A percentile compares a stretch with the other conserved stretches of the same genome.
These are phyloP conservation scores for Cataglyphis altisquamis DNA, from an alignment of 2,888 invertebrate genomes.

Conservation along the genomic window DNA sequence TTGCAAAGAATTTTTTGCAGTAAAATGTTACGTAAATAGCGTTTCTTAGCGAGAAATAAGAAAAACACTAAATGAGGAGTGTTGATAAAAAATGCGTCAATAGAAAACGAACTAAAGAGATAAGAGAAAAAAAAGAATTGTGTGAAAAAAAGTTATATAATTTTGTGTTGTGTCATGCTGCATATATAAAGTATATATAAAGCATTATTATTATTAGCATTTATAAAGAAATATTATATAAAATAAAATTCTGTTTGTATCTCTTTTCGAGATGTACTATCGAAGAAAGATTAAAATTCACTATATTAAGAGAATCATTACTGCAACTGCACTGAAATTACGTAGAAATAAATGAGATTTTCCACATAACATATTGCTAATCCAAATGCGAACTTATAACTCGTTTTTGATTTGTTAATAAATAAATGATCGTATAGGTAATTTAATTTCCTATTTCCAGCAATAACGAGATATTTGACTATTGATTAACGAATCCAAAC, in stretches of 20 bases:
- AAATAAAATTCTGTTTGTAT: neutral
- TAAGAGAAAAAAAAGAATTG: neutral
- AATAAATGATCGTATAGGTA: conserved; percentile 25
- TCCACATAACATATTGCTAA: conserved; percentile 2
- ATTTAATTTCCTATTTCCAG: conserved; percentile 32
- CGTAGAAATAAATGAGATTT: neutral
- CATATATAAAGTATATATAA: neutral
- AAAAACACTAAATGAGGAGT: neutral
- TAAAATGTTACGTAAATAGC: neutral
- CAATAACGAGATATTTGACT: conserved; percentile 40
- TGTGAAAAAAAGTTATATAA: neutral
- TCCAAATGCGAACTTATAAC: conserved; percentile 26
- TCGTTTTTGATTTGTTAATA: conserved; percentile 40
- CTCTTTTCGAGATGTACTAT: neutral
- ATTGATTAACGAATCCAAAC: conserved; percentile 35
- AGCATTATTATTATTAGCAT: neutral
- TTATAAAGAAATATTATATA: neutral
- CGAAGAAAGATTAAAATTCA: neutral
- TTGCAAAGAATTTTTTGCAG: neutral
- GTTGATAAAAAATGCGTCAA: neutral
- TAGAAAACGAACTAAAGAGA: neutral
- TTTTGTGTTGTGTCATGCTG: neutral
- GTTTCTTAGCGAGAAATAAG: neutral
- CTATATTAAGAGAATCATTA: neutral
- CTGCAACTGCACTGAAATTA: conserved; percentile 14